Percentiles rank a stretch among this genome's conserved stretches.
Evolutionary conservation across 1,140 invertebrate genomes (phyloP).

Genomic region (Anastatus disparis): DNA sequence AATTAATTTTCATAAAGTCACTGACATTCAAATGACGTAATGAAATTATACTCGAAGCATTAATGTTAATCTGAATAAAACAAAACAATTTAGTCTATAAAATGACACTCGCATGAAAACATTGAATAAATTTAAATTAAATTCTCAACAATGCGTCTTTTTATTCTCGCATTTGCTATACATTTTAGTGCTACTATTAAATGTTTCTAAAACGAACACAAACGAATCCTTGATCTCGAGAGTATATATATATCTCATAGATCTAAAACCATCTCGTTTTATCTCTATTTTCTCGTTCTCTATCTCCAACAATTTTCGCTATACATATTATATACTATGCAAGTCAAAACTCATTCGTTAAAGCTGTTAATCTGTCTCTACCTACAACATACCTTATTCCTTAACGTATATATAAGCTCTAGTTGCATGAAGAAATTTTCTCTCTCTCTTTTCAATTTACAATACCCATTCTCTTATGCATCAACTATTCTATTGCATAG

Average conservation of each 20-base stretch:
- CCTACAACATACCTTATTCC: no score
- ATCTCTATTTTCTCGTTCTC: background rate
- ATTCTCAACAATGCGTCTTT: no score
- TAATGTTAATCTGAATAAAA: no score
- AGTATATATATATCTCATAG: conserved; percentile 33
- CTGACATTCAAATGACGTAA: no score
- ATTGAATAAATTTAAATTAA: no score
- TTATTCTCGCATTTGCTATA: no score
- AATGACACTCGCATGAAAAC: no score
- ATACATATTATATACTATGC: no score
- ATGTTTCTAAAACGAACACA: conserved; percentile 35
- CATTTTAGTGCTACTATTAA: conserved; percentile 35
- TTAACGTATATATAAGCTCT: no score
- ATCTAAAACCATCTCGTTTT: background rate
- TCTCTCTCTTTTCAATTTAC: background rate
- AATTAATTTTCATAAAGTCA: no score
- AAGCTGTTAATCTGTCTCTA: conserved; percentile 45
- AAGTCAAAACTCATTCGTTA: conserved; percentile 40
- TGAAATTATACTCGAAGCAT: no score
- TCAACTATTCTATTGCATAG: background rate
- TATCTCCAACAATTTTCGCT: background rate
- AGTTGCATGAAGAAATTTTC: background rate
- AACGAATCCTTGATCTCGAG: conserved; percentile 44
- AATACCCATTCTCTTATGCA: background rate
- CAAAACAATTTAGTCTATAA: no score